Evolutionary conservation across 1,140 invertebrate species (phyloP).

Genomic region (Pseudomyrmex sp.): DNA sequence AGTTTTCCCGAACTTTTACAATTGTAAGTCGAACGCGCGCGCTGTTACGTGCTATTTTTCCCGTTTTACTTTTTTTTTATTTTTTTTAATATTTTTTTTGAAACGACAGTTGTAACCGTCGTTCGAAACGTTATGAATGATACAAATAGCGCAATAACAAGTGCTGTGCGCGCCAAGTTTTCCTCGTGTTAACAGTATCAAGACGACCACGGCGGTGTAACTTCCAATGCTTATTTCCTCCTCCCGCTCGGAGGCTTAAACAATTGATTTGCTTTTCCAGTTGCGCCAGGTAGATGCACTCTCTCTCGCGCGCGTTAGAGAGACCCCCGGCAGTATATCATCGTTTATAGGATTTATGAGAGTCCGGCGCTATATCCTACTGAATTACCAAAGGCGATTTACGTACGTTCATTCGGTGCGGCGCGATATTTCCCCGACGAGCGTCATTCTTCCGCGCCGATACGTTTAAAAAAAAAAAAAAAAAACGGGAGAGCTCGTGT

Average conservation of each 20-base stretch:
- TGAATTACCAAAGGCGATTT: slow-evolving; percentile 77
- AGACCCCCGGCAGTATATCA: slow-evolving; percentile 69
- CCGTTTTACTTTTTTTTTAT: not conserved
- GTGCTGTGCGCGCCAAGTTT: not conserved
- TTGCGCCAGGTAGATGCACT: slow-evolving; percentile 9
- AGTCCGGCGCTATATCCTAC: slow-evolving; percentile 57
- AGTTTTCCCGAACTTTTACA: slow-evolving; percentile 29
- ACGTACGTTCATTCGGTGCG: slow-evolving; percentile 59
- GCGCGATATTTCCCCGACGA: slow-evolving; percentile 63
- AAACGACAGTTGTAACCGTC: not conserved
- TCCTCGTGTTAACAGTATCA: not conserved
- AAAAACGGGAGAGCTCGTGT: not conserved
- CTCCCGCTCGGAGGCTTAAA: slow-evolving; percentile 57
- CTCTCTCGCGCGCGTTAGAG: slow-evolving; percentile 19
- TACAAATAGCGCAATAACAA: not conserved
- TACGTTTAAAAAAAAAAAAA: slow-evolving; percentile 18
- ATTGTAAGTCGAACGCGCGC: slow-evolving; percentile 14
- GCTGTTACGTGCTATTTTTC: not conserved
- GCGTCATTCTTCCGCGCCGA: not conserved
- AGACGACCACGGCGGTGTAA: not conserved
- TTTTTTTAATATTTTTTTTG: not conserved
- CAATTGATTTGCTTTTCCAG: slow-evolving; percentile 67
- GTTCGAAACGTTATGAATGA: not conserved
- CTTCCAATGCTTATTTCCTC: slow-evolving; percentile 35
- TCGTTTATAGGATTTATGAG: slow-evolving; percentile 73